Evolutionary conservation across 37 sponge, comb jelly and placozoan species (phyloP), one percentile per base, ranked within the genome.

Genomic region (Aplysina aerophoba): DNA sequence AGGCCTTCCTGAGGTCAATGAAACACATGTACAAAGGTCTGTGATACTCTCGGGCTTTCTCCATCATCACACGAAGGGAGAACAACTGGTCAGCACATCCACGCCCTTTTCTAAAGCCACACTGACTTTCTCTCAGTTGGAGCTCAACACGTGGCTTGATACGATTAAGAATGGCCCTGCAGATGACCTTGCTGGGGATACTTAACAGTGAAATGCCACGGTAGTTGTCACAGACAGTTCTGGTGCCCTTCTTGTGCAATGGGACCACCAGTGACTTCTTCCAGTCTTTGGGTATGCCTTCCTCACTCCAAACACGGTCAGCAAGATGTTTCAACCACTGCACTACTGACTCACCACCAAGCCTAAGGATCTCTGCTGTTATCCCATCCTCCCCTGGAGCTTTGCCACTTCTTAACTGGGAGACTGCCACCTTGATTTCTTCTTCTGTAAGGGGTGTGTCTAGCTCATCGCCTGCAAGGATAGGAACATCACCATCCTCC

Each of bases 111-210:
- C 69, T 15, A 22, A 67, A 67, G 27, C 69, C 69, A 67, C 27
- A 25, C n/a, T n/a, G n/a, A n/a, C n/a, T n/a, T n/a, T n/a, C n/a
- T n/a, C n/a, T n/a, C n/a, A n/a, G n/a, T n/a, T 67, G 19, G 69
- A 67, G 25, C 69, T 67, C 69, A 24, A 22, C 69, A 24, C 69
- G 19, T 15, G 69, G 69, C 69, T 67, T 67, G 69, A 67, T 15
- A 67, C 69, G 69, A 67, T 67, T 67, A 24, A 67, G 69, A 67
- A 67, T 67, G 69, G 69, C 69, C 69, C 27, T 67, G 69, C 27
- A 15, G 69, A 67, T 24, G 19, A 67, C 69, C 69, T 67, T 67
- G 69, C 69, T 67, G 69, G 69, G 69, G 27, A 67, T 67, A 67
- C 69, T 67, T 22, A 67, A 22, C 19, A 67, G 69, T 15, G 69